A percentile compares a stretch with the other conserved stretches of the same genome.
phyloP scores from a whole-genome alignment of 1,140 invertebrate genomes.

The Metaphire vulgaris region DNA sequence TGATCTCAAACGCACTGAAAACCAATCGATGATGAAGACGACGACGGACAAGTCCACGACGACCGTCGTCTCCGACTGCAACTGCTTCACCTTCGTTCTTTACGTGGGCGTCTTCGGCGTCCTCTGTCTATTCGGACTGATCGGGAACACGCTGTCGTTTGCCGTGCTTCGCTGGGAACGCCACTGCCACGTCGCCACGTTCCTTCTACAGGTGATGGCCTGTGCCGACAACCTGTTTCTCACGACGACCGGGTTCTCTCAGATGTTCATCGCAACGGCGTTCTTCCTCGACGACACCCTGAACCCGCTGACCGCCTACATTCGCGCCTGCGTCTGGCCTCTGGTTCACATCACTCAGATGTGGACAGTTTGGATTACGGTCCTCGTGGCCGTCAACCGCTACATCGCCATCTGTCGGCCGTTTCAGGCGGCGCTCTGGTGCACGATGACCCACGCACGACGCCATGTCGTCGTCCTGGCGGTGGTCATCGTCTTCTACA shows the following conservation, averaged over 20 bases:
- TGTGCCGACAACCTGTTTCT: conserved; percentile 27
- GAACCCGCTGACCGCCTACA: not conserved
- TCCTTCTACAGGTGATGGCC: conserved; percentile 16
- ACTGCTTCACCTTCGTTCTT: not conserved
- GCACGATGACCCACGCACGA: not conserved
- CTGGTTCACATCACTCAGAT: not conserved
- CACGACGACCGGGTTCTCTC: conserved; percentile 17
- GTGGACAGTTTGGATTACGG: conserved; percentile 5
- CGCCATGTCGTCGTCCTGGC: not conserved
- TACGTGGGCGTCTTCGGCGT: not conserved
- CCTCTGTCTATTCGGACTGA: not conserved
- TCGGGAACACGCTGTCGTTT: not conserved
- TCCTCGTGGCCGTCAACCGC: not conserved
- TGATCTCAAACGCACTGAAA: too few species aligned
- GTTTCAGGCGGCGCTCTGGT: not conserved
- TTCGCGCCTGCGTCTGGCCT: not conserved
- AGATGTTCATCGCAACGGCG: conserved; percentile 10
- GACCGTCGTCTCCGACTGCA: too few species aligned
- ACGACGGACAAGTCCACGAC: too few species aligned
- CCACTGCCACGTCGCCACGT: not conserved
- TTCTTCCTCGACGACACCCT: not conserved
- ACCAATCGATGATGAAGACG: too few species aligned
- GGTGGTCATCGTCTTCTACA: conserved; percentile 6
- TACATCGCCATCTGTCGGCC: conserved; percentile 7
- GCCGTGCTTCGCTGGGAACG: not conserved